These are phyloP conservation scores for Brachyptera putata DNA, from an alignment of 2,888 invertebrate genomes.

Conservation along the genomic window DNA sequence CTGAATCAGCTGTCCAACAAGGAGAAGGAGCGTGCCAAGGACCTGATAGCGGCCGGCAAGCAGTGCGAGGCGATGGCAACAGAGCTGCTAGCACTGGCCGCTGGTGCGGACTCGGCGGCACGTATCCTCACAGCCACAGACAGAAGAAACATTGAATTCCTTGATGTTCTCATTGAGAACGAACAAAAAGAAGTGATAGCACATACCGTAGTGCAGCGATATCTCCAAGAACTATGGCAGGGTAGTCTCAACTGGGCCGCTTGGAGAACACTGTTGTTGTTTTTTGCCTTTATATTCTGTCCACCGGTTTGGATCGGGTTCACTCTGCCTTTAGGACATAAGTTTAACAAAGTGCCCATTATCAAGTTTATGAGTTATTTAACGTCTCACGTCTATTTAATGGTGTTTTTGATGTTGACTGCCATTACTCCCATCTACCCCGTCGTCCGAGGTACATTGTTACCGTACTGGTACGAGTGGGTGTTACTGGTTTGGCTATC, in stretches of 20 bases:
- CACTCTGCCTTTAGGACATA: conserved; percentile 90
- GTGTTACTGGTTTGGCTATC: conserved; percentile 91
- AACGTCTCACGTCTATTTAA: conserved; percentile 96
- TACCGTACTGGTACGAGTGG: conserved; percentile 97
- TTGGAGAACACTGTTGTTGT: conserved; percentile 89
- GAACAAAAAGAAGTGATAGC: conserved; percentile 98
- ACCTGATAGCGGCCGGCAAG: conserved; percentile 90
- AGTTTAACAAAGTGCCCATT: conserved; percentile 96
- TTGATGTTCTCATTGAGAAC: conserved; percentile 96
- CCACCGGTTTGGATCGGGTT: conserved; percentile 96
- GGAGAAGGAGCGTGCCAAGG: conserved; percentile 97
- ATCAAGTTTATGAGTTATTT: conserved; percentile 99
- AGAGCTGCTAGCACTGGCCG: conserved; percentile 87
- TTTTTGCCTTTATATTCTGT: conserved; percentile 87
- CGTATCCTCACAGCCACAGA: conserved; percentile 93
- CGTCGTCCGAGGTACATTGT: conserved; percentile 65
- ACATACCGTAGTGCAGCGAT: conserved; percentile 95
- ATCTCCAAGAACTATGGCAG: conserved; percentile 96
- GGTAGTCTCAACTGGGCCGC: conserved; percentile 95
- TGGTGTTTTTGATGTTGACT: conserved; percentile 85
- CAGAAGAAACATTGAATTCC: conserved; percentile 86
- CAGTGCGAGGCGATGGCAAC: conserved; percentile 98
- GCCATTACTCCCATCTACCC: conserved; percentile 85
- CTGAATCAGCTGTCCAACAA: conserved; percentile 83
- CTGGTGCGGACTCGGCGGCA: conserved; percentile 91